phyloP scores from a whole-genome alignment of 2,113 vertebrate genomes.

The Procavia capensis region DNA sequence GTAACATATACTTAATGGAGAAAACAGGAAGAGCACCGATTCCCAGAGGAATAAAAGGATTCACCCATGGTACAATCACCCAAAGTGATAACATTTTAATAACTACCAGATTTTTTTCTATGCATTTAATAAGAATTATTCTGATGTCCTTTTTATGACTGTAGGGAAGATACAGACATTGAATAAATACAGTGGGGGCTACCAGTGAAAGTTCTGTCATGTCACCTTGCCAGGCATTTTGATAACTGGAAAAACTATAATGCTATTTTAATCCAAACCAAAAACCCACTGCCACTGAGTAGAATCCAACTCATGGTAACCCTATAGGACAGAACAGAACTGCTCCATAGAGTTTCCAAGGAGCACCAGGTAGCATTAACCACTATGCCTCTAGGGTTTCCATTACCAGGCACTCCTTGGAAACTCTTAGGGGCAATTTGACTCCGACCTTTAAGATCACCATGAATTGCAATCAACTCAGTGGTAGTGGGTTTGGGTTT shows the following conservation, averaged over 20 bases:
- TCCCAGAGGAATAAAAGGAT: neutral
- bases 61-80: neutral
- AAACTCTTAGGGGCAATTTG: no score
- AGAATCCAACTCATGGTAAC: no score
- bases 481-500: no score
- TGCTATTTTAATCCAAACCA: slow-evolving; percentile 40
- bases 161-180: neutral
- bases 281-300: no score
- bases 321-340: no score
- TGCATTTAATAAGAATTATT: slow-evolving; percentile 36
- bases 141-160: neutral
- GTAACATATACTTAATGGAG: neutral
- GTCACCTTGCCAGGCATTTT: slow-evolving; percentile 36
- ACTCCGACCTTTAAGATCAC: no score
- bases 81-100: slow-evolving; percentile 1
- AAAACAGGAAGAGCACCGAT: neutral
- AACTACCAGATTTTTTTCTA: slow-evolving; percentile 29
- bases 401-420: no score
- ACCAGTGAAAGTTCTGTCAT: slow-evolving; percentile 30
- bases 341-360: no score
- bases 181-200: neutral
- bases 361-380: no score
- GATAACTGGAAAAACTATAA: slow-evolving; percentile 53
- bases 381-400: no score
- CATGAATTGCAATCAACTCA: no score